Percentiles rank a stretch among this genome's conserved stretches.
Conservation (phyloP, 2,888 invertebrate species). For the Disparrhopalites patrizii region DNA sequence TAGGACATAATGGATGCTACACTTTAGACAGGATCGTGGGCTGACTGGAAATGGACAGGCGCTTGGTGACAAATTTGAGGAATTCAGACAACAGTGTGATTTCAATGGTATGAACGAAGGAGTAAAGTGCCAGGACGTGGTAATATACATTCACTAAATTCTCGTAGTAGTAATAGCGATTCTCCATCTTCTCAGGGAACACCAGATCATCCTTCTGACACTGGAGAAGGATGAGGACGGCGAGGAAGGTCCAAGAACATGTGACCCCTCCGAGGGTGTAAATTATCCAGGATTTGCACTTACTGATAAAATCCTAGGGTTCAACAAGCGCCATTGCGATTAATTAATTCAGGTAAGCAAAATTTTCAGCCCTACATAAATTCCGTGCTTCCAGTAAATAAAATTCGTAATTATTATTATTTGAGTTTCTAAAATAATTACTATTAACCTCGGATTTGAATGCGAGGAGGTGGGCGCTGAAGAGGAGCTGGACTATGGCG, state of each 20-base stretch:
- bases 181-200: no score
- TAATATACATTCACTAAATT: neutral
- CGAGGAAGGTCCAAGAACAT: neutral
- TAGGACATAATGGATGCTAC: no score
- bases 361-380: no score
- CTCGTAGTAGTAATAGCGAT: no score
- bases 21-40: no score
- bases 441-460: neutral
- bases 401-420: neutral
- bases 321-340: no score
- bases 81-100: neutral
- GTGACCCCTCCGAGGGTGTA: neutral
- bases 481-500: neutral
- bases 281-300: neutral
- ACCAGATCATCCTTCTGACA: no score
- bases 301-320: neutral
- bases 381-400: no score
- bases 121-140: neutral
- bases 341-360: no score
- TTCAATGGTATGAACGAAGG: neutral
- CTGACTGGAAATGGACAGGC: no score
- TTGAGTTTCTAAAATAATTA: neutral
- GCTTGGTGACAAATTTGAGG: neutral
- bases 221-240: neutral
- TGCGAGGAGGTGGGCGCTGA: neutral